phyloP scores from a whole-genome alignment of 1,140 invertebrate genomes.

The Phortica variegata region DNA sequence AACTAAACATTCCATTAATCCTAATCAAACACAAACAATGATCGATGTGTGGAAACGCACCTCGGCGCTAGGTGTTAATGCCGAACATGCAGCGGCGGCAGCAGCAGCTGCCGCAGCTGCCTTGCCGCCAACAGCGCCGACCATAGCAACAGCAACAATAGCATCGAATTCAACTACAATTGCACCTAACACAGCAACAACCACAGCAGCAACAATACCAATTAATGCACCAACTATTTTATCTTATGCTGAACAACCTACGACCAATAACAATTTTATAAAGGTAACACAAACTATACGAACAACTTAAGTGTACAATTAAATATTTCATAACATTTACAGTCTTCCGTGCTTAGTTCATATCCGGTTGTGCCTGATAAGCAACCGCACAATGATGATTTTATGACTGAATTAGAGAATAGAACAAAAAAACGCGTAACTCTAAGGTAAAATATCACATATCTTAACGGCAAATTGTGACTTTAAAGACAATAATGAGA shows the following conservation, averaged over 20 bases:
- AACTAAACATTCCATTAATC: conserved; percentile 57
- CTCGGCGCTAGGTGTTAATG: conserved; percentile 58
- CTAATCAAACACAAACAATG: conserved; percentile 45
- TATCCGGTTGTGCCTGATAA: conserved; percentile 49
- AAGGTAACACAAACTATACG: conserved; percentile 20
- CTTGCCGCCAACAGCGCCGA: conserved; percentile 47
- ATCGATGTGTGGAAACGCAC: conserved; percentile 48
- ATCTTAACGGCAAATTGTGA: too few species aligned
- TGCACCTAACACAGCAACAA: conserved; percentile 31
- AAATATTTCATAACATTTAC: conserved; percentile 60
- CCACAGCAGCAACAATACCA: conserved; percentile 38
- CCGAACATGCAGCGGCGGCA: conserved; percentile 27
- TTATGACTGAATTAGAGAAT: conserved; percentile 78
- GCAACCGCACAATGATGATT: conserved; percentile 56
- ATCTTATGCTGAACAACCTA: conserved; percentile 43
- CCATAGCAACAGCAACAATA: conserved; percentile 41
- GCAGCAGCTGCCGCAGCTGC: conserved; percentile 9
- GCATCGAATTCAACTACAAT: conserved; percentile 25
- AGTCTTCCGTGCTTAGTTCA: conserved; percentile 78
- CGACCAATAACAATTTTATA: conserved; percentile 34
- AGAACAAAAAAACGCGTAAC: conserved; percentile 82
- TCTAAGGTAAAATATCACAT: conserved; percentile 61
- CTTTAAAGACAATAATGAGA: rapidly evolving
- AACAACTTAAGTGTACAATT: background rate
- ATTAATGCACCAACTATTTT: conserved; percentile 42